Conservation (phyloP, 1,140 invertebrate species). For the Spodoptera frugiperda region DNA sequence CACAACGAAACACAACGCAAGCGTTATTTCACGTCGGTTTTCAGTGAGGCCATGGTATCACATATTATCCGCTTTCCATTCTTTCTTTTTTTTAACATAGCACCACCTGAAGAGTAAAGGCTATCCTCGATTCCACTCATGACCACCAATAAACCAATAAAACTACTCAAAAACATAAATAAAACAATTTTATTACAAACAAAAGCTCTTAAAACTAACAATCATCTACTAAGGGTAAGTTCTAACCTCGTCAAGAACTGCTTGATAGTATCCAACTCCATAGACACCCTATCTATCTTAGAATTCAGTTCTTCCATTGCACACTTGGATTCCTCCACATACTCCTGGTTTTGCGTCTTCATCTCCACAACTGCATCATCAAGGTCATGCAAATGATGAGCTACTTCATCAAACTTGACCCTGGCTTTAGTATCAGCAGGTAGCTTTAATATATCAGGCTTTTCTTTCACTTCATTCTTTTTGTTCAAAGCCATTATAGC, state of each 20-base stretch:
- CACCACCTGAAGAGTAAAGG: no score
- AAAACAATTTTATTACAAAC: no score
- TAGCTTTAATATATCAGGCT: constrained; percentile 44
- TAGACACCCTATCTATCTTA: constrained; percentile 74
- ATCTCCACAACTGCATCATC: constrained; percentile 67
- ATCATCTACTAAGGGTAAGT: constrained; percentile 66
- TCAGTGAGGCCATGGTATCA: no score
- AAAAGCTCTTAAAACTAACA: background rate
- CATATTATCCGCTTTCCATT: no score
- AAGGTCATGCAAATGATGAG: constrained; percentile 48
- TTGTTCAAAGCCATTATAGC: constrained; percentile 58
- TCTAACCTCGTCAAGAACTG: constrained; percentile 73
- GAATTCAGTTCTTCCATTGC: constrained; percentile 69
- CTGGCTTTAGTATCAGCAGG: background rate
- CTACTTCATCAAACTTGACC: constrained; percentile 35
- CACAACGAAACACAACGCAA: no score
- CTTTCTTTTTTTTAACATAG: no score
- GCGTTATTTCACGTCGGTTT: no score
- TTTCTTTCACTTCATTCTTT: constrained; percentile 50
- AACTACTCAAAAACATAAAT: no score
- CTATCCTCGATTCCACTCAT: no score
- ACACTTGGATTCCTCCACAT: constrained; percentile 62
- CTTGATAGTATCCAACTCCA: constrained; percentile 76
- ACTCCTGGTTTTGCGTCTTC: constrained; percentile 61
- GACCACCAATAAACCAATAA: no score